Conservation (phyloP, 2,113 vertebrate genomes). For the Saguinus midas region DNA sequence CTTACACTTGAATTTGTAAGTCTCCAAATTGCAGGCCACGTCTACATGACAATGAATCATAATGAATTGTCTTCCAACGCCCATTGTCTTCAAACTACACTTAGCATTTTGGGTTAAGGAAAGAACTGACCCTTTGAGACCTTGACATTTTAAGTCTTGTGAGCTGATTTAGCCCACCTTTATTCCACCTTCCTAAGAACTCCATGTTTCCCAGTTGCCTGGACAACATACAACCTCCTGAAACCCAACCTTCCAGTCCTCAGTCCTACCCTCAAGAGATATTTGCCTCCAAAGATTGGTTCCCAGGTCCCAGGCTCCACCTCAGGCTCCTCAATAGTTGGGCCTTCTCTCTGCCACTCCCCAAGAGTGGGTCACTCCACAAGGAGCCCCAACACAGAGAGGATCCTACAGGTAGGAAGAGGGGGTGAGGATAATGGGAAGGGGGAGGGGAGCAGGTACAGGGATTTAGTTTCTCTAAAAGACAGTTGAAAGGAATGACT, state of each 20-base stretch:
- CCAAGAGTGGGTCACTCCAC: not conserved
- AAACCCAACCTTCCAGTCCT: slow-evolving; percentile 8
- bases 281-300: slow-evolving; percentile 32
- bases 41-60: not conserved
- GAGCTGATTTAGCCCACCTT: not conserved
- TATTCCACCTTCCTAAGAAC: not conserved
- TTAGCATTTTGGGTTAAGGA: not conserved
- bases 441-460: not conserved
- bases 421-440: not conserved
- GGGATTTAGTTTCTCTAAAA: not conserved
- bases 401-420: not conserved
- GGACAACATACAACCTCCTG: not conserved
- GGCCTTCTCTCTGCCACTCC: not conserved
- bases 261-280: not conserved
- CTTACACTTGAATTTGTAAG: not conserved
- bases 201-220: slow-evolving; percentile 48
- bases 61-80: not conserved
- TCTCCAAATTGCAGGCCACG: not conserved
- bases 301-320: not conserved
- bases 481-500: not conserved
- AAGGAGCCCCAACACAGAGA: not conserved
- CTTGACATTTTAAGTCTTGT: not conserved
- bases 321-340: not conserved
- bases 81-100: not conserved
- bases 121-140: not conserved